Conservation (phyloP, 2,113 vertebrate genomes). For the Tragelaphus scriptus region DNA sequence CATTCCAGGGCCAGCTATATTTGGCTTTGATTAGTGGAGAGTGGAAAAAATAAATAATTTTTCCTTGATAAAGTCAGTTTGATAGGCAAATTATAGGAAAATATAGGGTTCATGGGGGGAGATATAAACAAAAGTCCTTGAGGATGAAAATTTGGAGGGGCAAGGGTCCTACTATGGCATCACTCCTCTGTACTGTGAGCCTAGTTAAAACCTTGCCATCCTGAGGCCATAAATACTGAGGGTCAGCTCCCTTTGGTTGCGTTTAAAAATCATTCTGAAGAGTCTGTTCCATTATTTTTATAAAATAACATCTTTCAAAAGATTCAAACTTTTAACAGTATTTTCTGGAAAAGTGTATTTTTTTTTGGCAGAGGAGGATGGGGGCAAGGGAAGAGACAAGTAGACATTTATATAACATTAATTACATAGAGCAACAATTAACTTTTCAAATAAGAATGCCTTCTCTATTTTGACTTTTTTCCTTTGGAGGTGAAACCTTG, state of each 20-base stretch:
- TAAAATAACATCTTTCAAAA: conserved; percentile 1
- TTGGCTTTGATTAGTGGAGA: conserved; percentile 1
- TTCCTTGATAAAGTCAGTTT: not conserved
- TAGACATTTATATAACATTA: not conserved
- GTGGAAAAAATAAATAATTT: not conserved
- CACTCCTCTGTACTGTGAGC: not conserved
- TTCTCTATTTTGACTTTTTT: not conserved
- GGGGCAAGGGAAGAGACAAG: not conserved
- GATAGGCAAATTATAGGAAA: not conserved
- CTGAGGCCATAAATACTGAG: not conserved
- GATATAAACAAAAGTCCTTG: not conserved
- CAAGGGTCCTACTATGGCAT: not conserved
- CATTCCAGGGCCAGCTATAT: not conserved
- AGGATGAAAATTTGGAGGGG: not conserved
- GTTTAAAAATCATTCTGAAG: conserved; percentile 12
- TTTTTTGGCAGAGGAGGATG: not conserved
- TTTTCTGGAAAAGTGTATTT: not conserved
- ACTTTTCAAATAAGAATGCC: not conserved
- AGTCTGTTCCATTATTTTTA: not conserved
- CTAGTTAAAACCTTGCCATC: not conserved
- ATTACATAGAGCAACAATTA: not conserved
- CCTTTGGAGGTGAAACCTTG: not conserved
- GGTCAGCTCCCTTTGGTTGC: not conserved
- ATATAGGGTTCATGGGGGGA: not conserved
- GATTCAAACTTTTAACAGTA: not conserved